phyloP scores from a whole-genome alignment of 2,888 invertebrate genomes.

The Siphonodentalium dalli region DNA sequence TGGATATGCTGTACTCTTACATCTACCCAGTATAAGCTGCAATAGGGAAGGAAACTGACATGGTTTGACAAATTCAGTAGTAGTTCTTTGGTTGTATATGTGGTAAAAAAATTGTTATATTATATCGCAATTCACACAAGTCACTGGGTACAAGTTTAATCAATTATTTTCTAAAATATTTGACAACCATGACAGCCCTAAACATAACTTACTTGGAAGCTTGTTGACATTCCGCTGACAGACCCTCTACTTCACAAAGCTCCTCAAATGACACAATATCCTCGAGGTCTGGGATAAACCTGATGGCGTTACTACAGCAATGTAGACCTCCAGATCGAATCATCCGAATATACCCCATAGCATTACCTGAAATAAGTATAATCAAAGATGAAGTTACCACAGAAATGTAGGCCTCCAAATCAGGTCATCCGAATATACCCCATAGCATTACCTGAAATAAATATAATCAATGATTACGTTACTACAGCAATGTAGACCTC shows the following conservation, averaged over 20 bases:
- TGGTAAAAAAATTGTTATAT: no score
- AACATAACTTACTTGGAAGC: conserved; percentile 58
- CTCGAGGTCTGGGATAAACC: conserved; percentile 85
- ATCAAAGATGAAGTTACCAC: conserved; percentile 86
- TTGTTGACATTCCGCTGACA: conserved; percentile 71
- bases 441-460: conserved; percentile 80
- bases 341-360: conserved; percentile 93
- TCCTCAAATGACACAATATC: conserved; percentile 73
- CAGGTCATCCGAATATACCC: conserved; percentile 93
- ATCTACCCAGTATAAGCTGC: no score
- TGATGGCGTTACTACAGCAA: conserved; percentile 88
- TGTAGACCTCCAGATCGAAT: conserved; percentile 92
- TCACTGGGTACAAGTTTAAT: no score
- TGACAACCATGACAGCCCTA: no score
- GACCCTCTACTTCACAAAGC: conserved; percentile 71
- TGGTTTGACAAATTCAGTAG: no score
- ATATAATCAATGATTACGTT: no score
- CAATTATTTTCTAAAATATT: no score
- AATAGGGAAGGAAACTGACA: no score
- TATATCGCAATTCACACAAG: no score
- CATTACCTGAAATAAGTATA: conserved; percentile 76
- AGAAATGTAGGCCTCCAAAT: conserved; percentile 91
- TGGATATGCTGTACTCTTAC: no score
- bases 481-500: conserved; percentile 89
- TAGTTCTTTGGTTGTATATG: no score